Evolutionary conservation across 2,113 vertebrate species (phyloP).

Genomic region (Saimiri boliviensis): DNA sequence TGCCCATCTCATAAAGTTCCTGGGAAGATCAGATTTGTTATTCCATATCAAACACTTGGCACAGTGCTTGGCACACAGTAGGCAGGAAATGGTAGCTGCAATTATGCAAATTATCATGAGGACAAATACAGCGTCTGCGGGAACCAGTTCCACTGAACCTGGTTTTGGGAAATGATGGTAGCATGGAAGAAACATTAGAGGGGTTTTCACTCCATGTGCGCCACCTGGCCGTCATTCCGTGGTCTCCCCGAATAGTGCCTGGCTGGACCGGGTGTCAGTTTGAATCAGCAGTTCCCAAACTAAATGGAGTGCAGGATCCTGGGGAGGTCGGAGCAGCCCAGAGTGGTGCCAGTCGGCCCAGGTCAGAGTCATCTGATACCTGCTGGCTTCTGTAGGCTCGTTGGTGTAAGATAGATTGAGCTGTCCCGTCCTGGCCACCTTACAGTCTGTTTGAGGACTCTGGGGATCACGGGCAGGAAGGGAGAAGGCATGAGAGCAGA

Average conservation of each 20-base stretch:
- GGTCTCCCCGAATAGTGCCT: background rate
- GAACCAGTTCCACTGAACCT: background rate
- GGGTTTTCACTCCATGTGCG: rapidly evolving
- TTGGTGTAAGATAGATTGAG: background rate
- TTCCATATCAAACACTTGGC: rapidly evolving
- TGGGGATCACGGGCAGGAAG: rapidly evolving
- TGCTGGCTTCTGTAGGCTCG: no score
- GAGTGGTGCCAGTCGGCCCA: background rate
- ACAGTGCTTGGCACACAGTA: rapidly evolving
- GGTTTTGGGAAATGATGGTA: background rate
- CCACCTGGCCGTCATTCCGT: rapidly evolving
- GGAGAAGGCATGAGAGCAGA: background rate
- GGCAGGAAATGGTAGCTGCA: background rate
- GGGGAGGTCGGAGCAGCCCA: background rate
- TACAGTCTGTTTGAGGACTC: background rate
- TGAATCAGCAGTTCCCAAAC: background rate
- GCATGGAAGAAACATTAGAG: rapidly evolving
- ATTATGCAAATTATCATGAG: rapidly evolving
- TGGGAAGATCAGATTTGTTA: background rate
- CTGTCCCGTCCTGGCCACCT: background rate
- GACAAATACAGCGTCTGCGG: rapidly evolving
- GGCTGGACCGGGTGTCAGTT: background rate
- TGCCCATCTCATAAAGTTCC: background rate
- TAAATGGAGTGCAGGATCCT: background rate
- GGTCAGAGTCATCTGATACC: background rate